A percentile compares a stretch with the other conserved stretches of the same genome.
Conservation (phyloP, 2,113 vertebrate genomes). For the Cyprinodon brontotheroides region DNA sequence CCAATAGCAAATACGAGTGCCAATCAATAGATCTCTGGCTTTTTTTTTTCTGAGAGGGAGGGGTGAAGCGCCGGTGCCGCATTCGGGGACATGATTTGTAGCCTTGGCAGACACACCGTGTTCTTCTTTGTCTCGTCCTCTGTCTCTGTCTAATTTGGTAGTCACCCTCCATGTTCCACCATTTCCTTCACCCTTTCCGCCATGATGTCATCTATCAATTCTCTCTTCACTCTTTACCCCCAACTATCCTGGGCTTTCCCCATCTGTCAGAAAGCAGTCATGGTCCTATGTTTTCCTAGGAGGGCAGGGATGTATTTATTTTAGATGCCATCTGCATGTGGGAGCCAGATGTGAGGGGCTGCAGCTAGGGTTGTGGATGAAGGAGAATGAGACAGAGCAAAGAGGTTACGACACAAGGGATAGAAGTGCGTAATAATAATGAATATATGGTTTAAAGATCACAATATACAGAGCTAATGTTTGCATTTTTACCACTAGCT, state of each 20-base stretch:
- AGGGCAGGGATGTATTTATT: slow-evolving; percentile 43
- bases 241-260: slow-evolving; percentile 37
- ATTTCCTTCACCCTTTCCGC: slow-evolving; percentile 38
- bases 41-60: slow-evolving; percentile 58
- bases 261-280: slow-evolving; percentile 47
- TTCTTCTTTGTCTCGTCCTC: slow-evolving; percentile 65
- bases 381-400: slow-evolving; percentile 13
- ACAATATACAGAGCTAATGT: neutral
- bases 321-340: slow-evolving; percentile 55
- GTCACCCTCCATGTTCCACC: slow-evolving; percentile 45
- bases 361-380: slow-evolving; percentile 33
- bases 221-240: slow-evolving; percentile 39
- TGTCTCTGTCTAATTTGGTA: slow-evolving; percentile 74
- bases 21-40: slow-evolving; percentile 83
- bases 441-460: slow-evolving; percentile 9
- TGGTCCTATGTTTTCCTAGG: slow-evolving; percentile 20
- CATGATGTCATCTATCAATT: slow-evolving; percentile 62
- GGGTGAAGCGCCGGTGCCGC: slow-evolving; percentile 58
- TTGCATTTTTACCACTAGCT: too few species aligned
- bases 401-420: slow-evolving; percentile 2
- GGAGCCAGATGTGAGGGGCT: slow-evolving; percentile 51
- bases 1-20: slow-evolving; percentile 77
- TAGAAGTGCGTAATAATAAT: slow-evolving; percentile 6
- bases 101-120: slow-evolving; percentile 61
- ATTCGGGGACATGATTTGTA: slow-evolving; percentile 72